Evolutionary conservation across 2,797 vertebrate species (phyloP).

Genomic region (Heteromormyrus szaboi): DNA sequence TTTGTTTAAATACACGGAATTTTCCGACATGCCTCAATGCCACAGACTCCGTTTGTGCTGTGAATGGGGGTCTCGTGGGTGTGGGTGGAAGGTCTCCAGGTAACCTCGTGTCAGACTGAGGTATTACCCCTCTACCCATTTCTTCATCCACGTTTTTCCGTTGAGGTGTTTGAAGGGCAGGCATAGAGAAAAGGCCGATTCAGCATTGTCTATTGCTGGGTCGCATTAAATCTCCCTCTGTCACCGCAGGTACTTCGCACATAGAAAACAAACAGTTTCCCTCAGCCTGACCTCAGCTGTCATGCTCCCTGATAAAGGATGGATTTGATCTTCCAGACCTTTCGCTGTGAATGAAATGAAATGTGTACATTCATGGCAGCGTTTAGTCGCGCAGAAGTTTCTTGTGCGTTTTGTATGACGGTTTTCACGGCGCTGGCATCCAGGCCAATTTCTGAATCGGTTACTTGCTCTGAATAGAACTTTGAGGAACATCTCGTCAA

Average conservation of each 20-base stretch:
- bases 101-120: not conserved
- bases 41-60: not conserved
- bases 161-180: not conserved
- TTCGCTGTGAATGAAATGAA: not conserved
- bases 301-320: not conserved
- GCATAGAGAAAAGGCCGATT: not conserved
- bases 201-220: not conserved
- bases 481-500: not conserved
- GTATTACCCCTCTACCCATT: not conserved
- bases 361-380: not conserved
- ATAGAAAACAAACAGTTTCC: not conserved
- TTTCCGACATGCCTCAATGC: not conserved
- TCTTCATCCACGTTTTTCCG: not conserved
- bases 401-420: not conserved
- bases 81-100: constrained; percentile 8
- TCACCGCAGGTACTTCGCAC: not conserved
- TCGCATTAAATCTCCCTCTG: not conserved
- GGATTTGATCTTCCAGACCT: not conserved
- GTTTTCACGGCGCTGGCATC: not conserved
- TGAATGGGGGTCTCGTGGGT: not conserved
- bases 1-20: not conserved
- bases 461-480: not conserved
- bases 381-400: not conserved
- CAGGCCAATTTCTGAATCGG: not conserved
- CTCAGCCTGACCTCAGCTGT: not conserved